Evolutionary conservation across 2,888 invertebrate species (phyloP), one percentile per base, ranked within the genome.

Genomic region (Tetrapedia diversipes): DNA sequence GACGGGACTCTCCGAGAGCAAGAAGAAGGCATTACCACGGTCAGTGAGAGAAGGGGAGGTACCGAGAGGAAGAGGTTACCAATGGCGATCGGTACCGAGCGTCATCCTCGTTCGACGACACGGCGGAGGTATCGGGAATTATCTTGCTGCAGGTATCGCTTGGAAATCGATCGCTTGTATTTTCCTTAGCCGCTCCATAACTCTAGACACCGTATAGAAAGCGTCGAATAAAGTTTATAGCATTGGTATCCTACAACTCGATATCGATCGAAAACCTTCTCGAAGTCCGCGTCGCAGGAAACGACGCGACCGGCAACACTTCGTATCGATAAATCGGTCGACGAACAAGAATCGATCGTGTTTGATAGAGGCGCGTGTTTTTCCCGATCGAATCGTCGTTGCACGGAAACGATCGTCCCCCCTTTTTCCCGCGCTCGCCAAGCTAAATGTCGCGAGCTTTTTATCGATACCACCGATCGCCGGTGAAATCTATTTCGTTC

Each of bases 401-500:
- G 27, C 45, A 16, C 10, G 16, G 39, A 1, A 27, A 43, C 41
- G 43, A 34, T 22, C 43, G 66, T 32, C 22, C 41, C 39, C 11
- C 43, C 37, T 49, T n/a, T n/a, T n/a, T 53, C 59, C 63, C 59
- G 45, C 57, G 57, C 39, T 14, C 39, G n/a, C 7, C 34, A 19
- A 51, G 51, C 68, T 66, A 72, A 81, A 84, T 71, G 66, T 72
- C 60, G 59, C 69, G 70, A 27, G 47, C 51, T 72, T 77, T 83
- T 80, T 80, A 65, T 68, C 81, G 66, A 49, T 69, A 47, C 45
- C 56, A 59, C 61, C 70, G 75, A 77, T 82, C 80, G 59, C 57
- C 77, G 77, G 74, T 81, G 77, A 78, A 85, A 83, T 85, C 83
- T 79, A 85, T 85, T 84, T 85, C 72, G 77, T 77, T 72, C 53